Conservation (phyloP, 2,113 vertebrate species). For the Thunnus thynnus region DNA sequence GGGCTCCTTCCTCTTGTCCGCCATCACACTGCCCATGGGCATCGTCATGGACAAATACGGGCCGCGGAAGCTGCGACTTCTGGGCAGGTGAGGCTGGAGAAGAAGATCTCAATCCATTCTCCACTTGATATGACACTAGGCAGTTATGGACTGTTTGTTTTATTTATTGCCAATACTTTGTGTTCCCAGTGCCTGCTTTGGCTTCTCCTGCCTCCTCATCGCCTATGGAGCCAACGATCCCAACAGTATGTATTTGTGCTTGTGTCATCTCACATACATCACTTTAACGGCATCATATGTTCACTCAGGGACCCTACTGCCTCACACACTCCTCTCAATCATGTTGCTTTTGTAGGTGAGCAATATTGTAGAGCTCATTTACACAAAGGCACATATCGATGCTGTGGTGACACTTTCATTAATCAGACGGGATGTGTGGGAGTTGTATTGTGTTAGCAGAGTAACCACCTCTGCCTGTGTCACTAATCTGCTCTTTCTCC, state of each 20-base stretch:
- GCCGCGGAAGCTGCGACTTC: constrained; percentile 93
- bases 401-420: constrained; percentile 11
- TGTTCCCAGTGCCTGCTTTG: constrained; percentile 91
- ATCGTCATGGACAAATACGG: constrained; percentile 99
- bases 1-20: constrained; percentile 96
- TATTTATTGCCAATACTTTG: not conserved
- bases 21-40: constrained; percentile 95
- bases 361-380: not conserved
- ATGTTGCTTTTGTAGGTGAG: not conserved
- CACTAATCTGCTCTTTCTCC: constrained; percentile 1
- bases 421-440: not conserved
- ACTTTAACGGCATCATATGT: not conserved
- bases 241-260: constrained; percentile 85
- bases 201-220: constrained; percentile 94
- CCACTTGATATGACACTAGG: not conserved
- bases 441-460: not conserved
- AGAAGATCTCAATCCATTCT: not conserved
- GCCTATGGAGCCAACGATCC: constrained; percentile 95
- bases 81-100: constrained; percentile 90
- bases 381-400: not conserved
- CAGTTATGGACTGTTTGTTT: not conserved
- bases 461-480: not conserved
- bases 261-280: constrained; percentile 5
- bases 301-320: not conserved
- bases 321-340: not conserved